phyloP scores from a whole-genome alignment of 2,797 vertebrate species.

The Molossus alvarezi region DNA sequence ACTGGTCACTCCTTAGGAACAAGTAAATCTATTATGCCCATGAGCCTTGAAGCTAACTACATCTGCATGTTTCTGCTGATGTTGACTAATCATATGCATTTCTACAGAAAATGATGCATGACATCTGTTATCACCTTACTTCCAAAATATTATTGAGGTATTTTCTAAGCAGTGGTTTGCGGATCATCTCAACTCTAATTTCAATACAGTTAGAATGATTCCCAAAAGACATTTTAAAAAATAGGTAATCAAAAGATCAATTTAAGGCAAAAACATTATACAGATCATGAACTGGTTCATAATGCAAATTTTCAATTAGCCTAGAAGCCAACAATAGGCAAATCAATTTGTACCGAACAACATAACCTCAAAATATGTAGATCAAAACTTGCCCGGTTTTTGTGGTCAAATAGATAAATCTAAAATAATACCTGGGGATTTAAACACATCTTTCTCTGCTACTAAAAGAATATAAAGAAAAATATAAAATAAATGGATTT shows the following conservation, averaged over 20 bases:
- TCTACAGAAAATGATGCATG: not conserved
- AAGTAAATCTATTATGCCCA: not conserved
- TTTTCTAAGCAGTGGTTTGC: not conserved
- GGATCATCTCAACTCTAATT: not conserved
- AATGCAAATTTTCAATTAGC: not conserved
- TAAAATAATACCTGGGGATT: not conserved
- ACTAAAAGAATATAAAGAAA: not conserved
- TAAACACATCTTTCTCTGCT: slow-evolving; percentile 10
- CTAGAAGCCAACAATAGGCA: not conserved
- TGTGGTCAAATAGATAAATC: not conserved
- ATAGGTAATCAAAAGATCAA: not conserved
- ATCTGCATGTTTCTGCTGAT: not conserved
- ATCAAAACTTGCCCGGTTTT: not conserved
- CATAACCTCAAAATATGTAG: not conserved
- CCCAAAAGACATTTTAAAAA: not conserved
- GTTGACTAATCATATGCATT: not conserved
- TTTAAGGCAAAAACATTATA: not conserved
- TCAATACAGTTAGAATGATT: not conserved
- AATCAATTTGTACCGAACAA: not conserved
- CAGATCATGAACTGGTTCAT: not conserved
- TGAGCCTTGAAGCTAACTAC: not conserved
- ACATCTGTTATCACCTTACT: not conserved
- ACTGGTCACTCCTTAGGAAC: not conserved
- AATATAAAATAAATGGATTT: not conserved
- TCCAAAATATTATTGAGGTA: not conserved